A percentile compares a stretch with the other conserved stretches of the same genome.
Evolutionary conservation across 2,797 vertebrate species (phyloP).

Genomic region (Myiotriccus ornatus): DNA sequence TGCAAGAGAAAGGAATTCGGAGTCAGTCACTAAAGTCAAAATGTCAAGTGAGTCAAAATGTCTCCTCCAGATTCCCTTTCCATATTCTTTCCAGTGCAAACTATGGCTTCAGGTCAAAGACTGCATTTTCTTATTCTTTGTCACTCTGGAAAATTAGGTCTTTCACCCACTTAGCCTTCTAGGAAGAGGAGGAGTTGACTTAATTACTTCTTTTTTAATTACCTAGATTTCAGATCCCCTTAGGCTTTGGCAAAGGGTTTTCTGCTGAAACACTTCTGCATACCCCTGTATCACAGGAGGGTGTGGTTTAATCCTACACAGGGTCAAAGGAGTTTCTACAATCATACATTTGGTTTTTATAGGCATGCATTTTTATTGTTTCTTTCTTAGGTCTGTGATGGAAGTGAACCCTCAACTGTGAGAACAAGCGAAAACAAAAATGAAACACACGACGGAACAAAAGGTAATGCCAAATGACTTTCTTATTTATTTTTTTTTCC

Average conservation of each 20-base stretch:
- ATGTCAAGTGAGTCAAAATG: background rate
- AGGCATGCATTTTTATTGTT: slow-evolving; percentile 36
- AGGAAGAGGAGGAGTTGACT: background rate
- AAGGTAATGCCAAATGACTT: slow-evolving; percentile 76
- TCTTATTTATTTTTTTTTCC: background rate
- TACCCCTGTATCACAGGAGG: background rate
- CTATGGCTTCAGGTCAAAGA: background rate
- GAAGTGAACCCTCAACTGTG: slow-evolving; percentile 66
- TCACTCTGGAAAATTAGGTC: background rate
- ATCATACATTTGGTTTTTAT: background rate
- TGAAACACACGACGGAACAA: slow-evolving; percentile 64
- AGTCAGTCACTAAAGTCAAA: no score
- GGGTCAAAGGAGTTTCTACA: background rate
- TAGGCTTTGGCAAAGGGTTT: background rate
- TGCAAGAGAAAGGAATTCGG: background rate
- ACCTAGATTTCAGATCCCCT: background rate
- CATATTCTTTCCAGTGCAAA: background rate
- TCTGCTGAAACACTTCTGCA: background rate
- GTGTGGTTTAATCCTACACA: background rate
- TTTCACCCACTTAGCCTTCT: background rate
- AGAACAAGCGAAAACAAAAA: slow-evolving; percentile 78
- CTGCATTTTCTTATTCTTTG: background rate
- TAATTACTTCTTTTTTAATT: background rate
- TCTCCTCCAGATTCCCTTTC: background rate
- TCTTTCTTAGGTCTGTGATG: slow-evolving; percentile 75